These are phyloP conservation scores for Amphiura filiformis DNA, from an alignment of 35 echinoderm and acorn worm species.

Conservation along the genomic window DNA sequence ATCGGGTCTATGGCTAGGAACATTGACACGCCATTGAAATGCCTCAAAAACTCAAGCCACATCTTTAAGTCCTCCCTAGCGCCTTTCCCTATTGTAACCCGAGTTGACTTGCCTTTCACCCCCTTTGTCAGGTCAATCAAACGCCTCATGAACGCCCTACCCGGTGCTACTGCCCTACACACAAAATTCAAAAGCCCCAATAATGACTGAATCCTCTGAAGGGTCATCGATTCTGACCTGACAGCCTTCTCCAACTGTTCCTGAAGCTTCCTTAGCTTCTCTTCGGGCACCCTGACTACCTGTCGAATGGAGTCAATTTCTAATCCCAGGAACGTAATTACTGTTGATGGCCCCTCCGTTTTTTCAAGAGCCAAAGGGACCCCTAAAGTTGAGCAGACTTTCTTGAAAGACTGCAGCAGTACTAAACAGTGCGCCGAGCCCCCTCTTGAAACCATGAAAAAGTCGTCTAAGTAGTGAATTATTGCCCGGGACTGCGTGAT, in stretches of 20 bases:
- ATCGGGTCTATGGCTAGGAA: neutral
- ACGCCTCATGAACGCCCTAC: conserved; percentile 14
- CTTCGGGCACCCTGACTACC: conserved; percentile 20
- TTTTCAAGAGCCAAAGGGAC: neutral
- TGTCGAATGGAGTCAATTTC: neutral
- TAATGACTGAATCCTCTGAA: neutral
- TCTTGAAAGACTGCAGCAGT: neutral
- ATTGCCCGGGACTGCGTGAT: neutral
- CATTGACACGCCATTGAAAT: neutral
- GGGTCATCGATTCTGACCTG: neutral
- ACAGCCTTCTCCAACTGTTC: neutral
- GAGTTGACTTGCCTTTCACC: neutral
- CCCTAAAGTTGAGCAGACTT: neutral
- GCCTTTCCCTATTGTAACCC: neutral
- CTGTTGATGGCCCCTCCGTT: neutral
- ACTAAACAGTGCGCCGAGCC: neutral
- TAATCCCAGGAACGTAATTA: neutral
- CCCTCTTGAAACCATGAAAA: conserved; percentile 2
- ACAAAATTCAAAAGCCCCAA: conserved; percentile 24
- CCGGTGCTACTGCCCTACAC: conserved; percentile 18
- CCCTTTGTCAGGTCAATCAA: conserved; percentile 15
- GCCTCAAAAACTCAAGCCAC: conserved; percentile 1
- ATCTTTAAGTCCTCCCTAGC: neutral
- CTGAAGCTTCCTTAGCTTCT: neutral
- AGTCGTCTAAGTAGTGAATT: conserved; percentile 29